A percentile compares a stretch with the other conserved stretches of the same genome.
phyloP scores from a whole-genome alignment of 1,140 invertebrate species.

The Lepeophtheirus salmonis region DNA sequence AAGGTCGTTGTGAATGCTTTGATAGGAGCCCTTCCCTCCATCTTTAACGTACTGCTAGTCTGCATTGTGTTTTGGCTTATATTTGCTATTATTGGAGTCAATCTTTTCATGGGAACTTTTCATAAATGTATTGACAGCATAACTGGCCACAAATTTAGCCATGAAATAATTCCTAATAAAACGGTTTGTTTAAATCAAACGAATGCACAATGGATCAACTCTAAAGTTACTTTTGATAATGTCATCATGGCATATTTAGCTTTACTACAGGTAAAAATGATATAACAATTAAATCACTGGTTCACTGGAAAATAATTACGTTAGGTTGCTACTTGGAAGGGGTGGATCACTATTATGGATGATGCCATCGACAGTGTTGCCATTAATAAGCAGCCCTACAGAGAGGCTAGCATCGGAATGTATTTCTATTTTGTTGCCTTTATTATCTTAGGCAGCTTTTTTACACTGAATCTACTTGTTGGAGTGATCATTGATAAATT shows the following conservation, averaged over 20 bases:
- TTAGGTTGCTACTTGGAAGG: slow-evolving; percentile 70
- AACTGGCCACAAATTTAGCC: slow-evolving; percentile 55
- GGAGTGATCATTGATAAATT: slow-evolving; percentile 19
- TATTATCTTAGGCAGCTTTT: slow-evolving; percentile 17
- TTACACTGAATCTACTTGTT: slow-evolving; percentile 17
- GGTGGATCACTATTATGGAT: slow-evolving; percentile 64
- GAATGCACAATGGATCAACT: slow-evolving; percentile 60
- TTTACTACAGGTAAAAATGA: slow-evolving; percentile 71
- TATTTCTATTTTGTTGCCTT: slow-evolving; percentile 74
- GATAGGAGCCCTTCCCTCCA: slow-evolving; percentile 82
- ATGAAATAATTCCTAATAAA: slow-evolving; percentile 63
- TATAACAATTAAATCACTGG: too few species aligned
- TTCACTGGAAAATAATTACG: too few species aligned
- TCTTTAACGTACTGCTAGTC: slow-evolving; percentile 78
- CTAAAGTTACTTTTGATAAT: slow-evolving; percentile 94
- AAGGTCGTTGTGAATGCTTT: slow-evolving; percentile 84
- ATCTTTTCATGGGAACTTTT: slow-evolving; percentile 73
- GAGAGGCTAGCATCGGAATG: slow-evolving; percentile 86
- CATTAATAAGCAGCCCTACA: slow-evolving; percentile 66
- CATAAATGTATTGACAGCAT: slow-evolving; percentile 63
- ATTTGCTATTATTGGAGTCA: slow-evolving; percentile 76
- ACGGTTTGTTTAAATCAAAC: slow-evolving; percentile 55
- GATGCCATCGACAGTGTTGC: slow-evolving; percentile 82
- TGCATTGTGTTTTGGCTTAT: slow-evolving; percentile 80
- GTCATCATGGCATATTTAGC: slow-evolving; percentile 90